Base-by-base conservation (phyloP, 2,888 invertebrate species). In the Chaitophorus viminalis region DNA sequence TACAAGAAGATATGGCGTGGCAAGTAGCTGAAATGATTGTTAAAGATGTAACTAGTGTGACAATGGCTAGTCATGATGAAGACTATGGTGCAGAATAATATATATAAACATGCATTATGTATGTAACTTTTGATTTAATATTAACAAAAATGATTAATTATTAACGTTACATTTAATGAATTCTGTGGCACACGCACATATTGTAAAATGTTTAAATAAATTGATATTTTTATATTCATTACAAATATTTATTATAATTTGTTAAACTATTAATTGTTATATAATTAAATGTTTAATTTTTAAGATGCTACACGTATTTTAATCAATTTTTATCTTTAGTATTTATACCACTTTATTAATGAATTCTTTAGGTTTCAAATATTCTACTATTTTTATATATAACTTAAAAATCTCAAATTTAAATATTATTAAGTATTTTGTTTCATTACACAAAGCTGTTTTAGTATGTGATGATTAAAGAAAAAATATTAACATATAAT, bases 21-120 rank as follows among this genome's bases (percentile, higher is more conserved):
- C 96, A 98, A 93, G 96, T 98, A 89, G 98, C 99, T 46, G 97
- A 97, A 92, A 98, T 98, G 96, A 99, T 99, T 91, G 95, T 99
- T 75, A 96, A 96, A 92, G 98, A 98, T 93, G 96, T 99, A 89
- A 98, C 97, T 74, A 96, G 94, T 91, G 93, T 98, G 91, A 98
- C 97, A 54, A 93, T 96, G 92, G 92, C 92, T 89, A 90, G 90
- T 36, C 65, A 82, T 39, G 46, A 75, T 60, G 89, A 89, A 52
- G 89, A 88, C 52, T 82, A 82, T 72, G 82, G n/a, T 54, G 52
- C 76, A 74, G 89, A 89, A 75, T 83, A 83, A 84, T 46, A 39
- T 82, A 70, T 29, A 29, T 70, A 29, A n/a, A 9, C 0, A n/a
- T 65, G 17, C 1, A 65, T n/a, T 65, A 65, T 65, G 65, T 54